A percentile compares a stretch with the other conserved stretches of the same genome.
Conservation (phyloP, 2,888 invertebrate genomes). For the Drosophila mimica region DNA sequence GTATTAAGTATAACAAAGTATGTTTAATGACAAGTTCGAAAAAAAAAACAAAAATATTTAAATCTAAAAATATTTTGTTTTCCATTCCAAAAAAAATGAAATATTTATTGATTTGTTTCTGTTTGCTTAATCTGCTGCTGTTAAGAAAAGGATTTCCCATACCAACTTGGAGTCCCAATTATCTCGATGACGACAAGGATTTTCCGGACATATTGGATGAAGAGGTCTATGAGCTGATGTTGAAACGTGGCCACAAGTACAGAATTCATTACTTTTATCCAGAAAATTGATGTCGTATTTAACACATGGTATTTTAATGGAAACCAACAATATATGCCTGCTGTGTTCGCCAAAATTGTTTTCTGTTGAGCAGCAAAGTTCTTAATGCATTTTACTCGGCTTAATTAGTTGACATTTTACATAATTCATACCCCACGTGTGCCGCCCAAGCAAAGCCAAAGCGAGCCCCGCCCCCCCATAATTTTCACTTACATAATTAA, state of each 20-base stretch:
- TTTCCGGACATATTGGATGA: constrained; percentile 40
- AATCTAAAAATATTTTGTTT: not conserved
- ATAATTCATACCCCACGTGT: constrained; percentile 72
- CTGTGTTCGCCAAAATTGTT: constrained; percentile 33
- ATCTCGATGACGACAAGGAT: constrained; percentile 32
- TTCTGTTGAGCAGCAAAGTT: constrained; percentile 30
- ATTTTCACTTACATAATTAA: constrained; percentile 64
- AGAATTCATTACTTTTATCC: not conserved
- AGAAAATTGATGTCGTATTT: not conserved
- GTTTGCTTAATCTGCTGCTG: constrained; percentile 9
- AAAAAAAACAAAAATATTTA: too few species aligned
- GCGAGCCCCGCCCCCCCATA: constrained; percentile 23
- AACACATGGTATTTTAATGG: constrained; percentile 45
- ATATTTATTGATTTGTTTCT: constrained; percentile 1
- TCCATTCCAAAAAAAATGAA: not conserved
- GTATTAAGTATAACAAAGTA: constrained; percentile 2
- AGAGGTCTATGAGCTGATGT: constrained; percentile 23
- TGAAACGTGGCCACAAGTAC: constrained; percentile 15
- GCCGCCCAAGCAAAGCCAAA: constrained; percentile 30
- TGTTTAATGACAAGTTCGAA: not conserved
- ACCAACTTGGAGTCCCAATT: constrained; percentile 21
- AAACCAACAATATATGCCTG: constrained; percentile 51
- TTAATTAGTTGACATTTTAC: constrained; percentile 68
- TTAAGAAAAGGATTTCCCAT: not conserved
- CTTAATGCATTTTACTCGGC: constrained; percentile 59